phyloP scores from a whole-genome alignment of 2,888 invertebrate species.

The Mythimna pallens region DNA sequence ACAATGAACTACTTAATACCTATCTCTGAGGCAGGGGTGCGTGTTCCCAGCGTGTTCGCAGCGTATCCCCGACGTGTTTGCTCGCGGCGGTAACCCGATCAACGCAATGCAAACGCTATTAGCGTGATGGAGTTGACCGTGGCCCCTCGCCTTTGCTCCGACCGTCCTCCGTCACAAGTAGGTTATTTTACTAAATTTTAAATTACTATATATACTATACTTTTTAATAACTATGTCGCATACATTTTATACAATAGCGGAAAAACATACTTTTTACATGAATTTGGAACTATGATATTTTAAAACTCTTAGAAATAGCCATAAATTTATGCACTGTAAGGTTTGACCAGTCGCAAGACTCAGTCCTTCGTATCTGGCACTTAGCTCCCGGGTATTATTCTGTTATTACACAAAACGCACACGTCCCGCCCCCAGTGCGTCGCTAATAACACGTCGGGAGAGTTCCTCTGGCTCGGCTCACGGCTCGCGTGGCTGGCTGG shows the following conservation, averaged over 20 bases:
- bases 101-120: constrained; percentile 58
- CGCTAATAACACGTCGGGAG: constrained; percentile 27
- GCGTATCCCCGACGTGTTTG: constrained; percentile 11
- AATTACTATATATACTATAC: no score
- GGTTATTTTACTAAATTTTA: constrained; percentile 21
- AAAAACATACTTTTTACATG: background rate
- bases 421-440: constrained; percentile 6
- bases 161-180: background rate
- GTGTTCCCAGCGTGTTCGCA: constrained; percentile 5
- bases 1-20: background rate
- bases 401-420: constrained; percentile 42
- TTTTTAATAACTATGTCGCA: no score
- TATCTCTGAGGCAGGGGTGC: background rate
- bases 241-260: background rate
- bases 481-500: background rate
- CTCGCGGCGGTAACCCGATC: constrained; percentile 51
- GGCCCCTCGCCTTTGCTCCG: constrained; percentile 20
- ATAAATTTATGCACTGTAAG: background rate
- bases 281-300: background rate
- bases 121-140: constrained; percentile 56
- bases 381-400: constrained; percentile 5
- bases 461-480: background rate
- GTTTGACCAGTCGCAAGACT: background rate
- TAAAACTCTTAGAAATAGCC: background rate
- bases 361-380: background rate